Evolutionary conservation across 2,797 vertebrate genomes (phyloP).

Genomic region (Steatocranus sp.): DNA sequence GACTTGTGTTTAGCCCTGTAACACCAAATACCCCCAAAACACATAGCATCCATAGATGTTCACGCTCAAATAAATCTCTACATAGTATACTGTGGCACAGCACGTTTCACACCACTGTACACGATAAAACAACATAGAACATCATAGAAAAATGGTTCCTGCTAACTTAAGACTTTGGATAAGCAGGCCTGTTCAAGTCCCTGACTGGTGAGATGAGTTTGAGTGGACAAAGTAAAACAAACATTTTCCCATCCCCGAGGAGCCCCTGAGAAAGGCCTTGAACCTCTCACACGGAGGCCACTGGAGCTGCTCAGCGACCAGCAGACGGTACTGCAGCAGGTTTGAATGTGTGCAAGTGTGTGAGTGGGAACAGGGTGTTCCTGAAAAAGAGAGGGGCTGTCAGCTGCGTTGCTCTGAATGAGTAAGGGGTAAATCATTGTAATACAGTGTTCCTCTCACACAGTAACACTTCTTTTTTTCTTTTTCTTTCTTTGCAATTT

Average conservation of each 20-base stretch:
- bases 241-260: neutral
- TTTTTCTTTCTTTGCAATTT: neutral
- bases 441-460: neutral
- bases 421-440: neutral
- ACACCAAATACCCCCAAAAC: neutral
- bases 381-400: neutral
- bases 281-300: neutral
- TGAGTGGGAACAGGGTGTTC: neutral
- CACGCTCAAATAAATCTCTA: neutral
- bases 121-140: neutral
- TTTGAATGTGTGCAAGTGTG: neutral
- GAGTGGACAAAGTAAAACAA: neutral
- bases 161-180: neutral
- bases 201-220: neutral
- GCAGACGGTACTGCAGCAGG: neutral
- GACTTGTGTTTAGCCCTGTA: neutral
- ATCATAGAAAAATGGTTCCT: neutral
- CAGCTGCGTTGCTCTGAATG: neutral
- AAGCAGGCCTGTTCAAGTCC: neutral
- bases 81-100: neutral
- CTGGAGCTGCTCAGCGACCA: neutral
- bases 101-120: neutral
- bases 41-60: neutral
- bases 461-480: neutral
- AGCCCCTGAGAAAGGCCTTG: neutral